These are phyloP conservation scores for Oplegnathus fasciatus DNA, from an alignment of 2,113 vertebrate species.

Conservation along the genomic window DNA sequence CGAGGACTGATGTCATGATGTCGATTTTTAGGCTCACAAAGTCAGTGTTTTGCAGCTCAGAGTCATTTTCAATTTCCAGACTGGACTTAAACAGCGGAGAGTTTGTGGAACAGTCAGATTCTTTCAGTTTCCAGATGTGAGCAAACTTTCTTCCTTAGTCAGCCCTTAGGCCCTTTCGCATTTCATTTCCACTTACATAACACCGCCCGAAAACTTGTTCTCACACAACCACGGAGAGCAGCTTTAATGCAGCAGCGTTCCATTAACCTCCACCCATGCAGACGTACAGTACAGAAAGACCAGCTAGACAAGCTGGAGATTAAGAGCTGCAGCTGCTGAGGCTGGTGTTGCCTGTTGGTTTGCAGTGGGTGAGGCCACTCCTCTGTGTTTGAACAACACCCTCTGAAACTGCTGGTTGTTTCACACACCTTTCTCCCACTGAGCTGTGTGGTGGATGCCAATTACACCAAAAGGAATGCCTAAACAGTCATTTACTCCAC, in stretches of 20 bases:
- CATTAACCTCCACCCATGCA: conserved; percentile 56
- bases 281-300: conserved; percentile 62
- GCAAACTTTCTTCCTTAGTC: conserved; percentile 31
- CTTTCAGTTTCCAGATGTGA: neutral
- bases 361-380: conserved; percentile 62
- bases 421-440: conserved; percentile 35
- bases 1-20: too few relatives aligned
- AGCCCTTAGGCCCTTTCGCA: conserved; percentile 39
- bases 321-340: conserved; percentile 59
- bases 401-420: conserved; percentile 62
- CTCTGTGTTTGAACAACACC: conserved; percentile 64
- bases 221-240: conserved; percentile 31
- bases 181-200: conserved; percentile 49
- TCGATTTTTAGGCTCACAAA: neutral
- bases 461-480: conserved; percentile 32
- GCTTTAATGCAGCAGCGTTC: conserved; percentile 33
- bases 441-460: conserved; percentile 21
- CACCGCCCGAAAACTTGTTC: conserved; percentile 60
- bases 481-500: conserved; percentile 61
- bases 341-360: conserved; percentile 47
- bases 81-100: neutral
- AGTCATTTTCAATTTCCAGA: neutral
- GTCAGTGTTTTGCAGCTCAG: neutral
- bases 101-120: neutral
- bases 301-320: conserved; percentile 65